phyloP scores from a whole-genome alignment of 2,113 vertebrate species.

The Xenopus borealis region DNA sequence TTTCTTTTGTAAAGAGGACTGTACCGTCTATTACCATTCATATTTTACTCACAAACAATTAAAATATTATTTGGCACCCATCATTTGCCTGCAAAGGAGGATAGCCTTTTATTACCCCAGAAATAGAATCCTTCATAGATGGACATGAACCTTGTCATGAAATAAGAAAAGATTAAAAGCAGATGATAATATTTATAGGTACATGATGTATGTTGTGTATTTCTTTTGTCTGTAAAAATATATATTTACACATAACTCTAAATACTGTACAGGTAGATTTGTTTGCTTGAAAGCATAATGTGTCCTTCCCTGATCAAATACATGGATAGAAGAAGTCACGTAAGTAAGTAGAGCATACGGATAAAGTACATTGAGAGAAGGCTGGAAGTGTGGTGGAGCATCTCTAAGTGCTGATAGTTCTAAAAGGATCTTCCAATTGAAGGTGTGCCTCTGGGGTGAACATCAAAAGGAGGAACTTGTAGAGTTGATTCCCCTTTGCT shows the following conservation, averaged over 20 bases:
- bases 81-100: slow-evolving; percentile 64
- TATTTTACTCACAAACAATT: slow-evolving; percentile 16
- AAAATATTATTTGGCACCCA: slow-evolving; percentile 55
- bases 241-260: slow-evolving; percentile 44
- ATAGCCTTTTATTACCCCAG: slow-evolving; percentile 53
- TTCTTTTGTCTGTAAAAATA: slow-evolving; percentile 43
- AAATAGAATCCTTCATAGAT: background rate
- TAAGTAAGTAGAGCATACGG: background rate
- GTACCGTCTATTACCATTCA: background rate
- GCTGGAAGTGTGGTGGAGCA: background rate
- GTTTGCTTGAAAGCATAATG: slow-evolving; percentile 46
- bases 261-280: slow-evolving; percentile 21
- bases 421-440: no score
- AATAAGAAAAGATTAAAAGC: background rate
- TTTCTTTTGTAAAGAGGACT: no score
- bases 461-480: no score
- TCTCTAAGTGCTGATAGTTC: slow-evolving; percentile 12
- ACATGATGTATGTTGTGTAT: slow-evolving; percentile 31
- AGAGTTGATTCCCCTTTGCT: no score
- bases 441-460: no score
- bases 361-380: slow-evolving; percentile 41
- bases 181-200: background rate
- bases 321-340: slow-evolving; percentile 20
- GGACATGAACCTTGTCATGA: slow-evolving; percentile 46
- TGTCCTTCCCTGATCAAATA: slow-evolving; percentile 45